phyloP scores from a whole-genome alignment of 2,113 vertebrate species.

The Sarotherodon lohbergeri region DNA sequence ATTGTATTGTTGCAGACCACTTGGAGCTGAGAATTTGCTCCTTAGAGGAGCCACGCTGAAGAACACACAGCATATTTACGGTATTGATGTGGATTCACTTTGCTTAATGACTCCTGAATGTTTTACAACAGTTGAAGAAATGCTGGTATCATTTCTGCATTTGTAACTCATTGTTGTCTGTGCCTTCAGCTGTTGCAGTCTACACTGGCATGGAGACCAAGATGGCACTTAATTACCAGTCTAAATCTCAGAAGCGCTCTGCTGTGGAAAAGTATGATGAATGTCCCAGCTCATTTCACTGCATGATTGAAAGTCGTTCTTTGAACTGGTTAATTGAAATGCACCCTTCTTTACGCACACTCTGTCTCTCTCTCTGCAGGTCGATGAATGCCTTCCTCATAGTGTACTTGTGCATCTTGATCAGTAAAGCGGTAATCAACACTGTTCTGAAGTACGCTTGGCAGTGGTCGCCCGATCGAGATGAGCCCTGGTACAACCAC shows the following conservation, averaged over 20 bases:
- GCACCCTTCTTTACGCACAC: neutral
- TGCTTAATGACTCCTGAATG: neutral
- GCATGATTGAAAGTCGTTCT: neutral
- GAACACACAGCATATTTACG: conserved; percentile 92
- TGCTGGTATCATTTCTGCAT: neutral
- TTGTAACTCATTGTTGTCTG: neutral
- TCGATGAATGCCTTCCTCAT: conserved; percentile 96
- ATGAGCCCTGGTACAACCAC: conserved; percentile 96
- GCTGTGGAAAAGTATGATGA: conserved; percentile 93
- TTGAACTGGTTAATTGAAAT: neutral
- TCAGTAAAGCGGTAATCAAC: conserved; percentile 93
- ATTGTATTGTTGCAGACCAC: conserved; percentile 74
- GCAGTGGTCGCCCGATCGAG: conserved; percentile 85
- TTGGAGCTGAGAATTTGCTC: conserved; percentile 94
- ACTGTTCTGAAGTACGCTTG: conserved; percentile 90
- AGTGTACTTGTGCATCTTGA: conserved; percentile 94
- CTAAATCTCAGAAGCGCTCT: conserved; percentile 97
- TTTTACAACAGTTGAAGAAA: neutral
- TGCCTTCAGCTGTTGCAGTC: conserved; percentile 84
- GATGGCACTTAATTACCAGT: conserved; percentile 98
- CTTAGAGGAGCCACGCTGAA: conserved; percentile 96
- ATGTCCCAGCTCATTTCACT: neutral
- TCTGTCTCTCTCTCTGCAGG: conserved; percentile 57
- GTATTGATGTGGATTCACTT: conserved; percentile 63
- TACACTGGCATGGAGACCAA: conserved; percentile 99